Evolutionary conservation across 1,140 invertebrate species (phyloP).

Genomic region (Teleopsis dalmanni): DNA sequence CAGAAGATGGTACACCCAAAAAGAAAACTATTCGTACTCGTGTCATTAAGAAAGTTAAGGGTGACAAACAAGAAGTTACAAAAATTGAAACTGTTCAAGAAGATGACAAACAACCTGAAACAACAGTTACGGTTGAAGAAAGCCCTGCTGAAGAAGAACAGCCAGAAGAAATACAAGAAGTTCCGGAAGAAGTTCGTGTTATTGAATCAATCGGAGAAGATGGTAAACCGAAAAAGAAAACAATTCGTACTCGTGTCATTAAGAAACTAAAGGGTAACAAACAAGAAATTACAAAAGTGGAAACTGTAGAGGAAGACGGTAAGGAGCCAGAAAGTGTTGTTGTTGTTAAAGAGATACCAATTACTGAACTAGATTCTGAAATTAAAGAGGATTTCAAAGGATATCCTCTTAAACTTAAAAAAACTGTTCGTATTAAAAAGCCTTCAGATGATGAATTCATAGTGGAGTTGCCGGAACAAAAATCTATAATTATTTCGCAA

Average conservation of each 20-base stretch:
- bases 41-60: no score
- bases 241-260: constrained; percentile 36
- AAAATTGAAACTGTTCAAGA: constrained; percentile 39
- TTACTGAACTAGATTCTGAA: constrained; percentile 7
- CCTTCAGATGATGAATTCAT: constrained; percentile 26
- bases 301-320: constrained; percentile 46
- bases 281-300: constrained; percentile 43
- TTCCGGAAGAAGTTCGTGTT: constrained; percentile 22
- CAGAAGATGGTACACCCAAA: constrained; percentile 25
- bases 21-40: constrained; percentile 28
- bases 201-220: not conserved
- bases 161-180: constrained; percentile 17
- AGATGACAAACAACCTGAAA: constrained; percentile 23
- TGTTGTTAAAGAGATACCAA: constrained; percentile 26
- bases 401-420: no score
- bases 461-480: constrained; percentile 31
- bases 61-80: constrained; percentile 38
- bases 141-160: constrained; percentile 15
- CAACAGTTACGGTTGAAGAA: constrained; percentile 9
- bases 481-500: constrained; percentile 35
- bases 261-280: constrained; percentile 41
- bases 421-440: constrained; percentile 14
- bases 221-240: no score
- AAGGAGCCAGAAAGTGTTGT: no score
- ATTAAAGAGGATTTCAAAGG: no score